A percentile compares a stretch with the other conserved stretches of the same genome.
Evolutionary conservation across 1,140 invertebrate genomes (phyloP).

Genomic region (Apis dorsata): DNA sequence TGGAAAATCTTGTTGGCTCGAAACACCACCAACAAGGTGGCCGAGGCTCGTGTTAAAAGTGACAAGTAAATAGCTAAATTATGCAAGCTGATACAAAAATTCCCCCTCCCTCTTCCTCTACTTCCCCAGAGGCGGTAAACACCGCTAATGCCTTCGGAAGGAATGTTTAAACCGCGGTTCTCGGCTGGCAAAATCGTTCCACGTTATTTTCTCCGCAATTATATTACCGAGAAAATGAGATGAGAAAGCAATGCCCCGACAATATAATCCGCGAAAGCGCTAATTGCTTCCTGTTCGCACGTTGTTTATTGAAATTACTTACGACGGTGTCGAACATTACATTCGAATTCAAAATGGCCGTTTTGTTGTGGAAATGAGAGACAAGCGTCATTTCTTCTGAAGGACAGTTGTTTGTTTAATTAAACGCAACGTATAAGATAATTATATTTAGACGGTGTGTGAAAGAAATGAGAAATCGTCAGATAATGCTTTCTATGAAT

Average conservation of each 20-base stretch:
- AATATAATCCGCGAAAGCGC: constrained; percentile 65
- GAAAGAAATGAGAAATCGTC: too few species aligned
- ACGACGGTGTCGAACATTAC: background rate
- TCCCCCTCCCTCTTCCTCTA: background rate
- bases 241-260: constrained; percentile 60
- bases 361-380: too few species aligned
- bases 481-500: too few species aligned
- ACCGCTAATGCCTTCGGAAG: constrained; percentile 40
- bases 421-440: too few species aligned
- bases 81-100: constrained; percentile 50
- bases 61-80: constrained; percentile 49
- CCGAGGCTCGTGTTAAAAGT: background rate
- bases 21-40: background rate
- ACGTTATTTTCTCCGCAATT: constrained; percentile 67
- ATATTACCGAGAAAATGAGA: constrained; percentile 66
- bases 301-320: constrained; percentile 48
- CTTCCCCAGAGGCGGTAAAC: constrained; percentile 4
- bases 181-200: constrained; percentile 51
- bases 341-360: too few species aligned
- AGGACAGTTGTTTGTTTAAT: too few species aligned
- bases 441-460: too few species aligned
- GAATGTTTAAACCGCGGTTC: constrained; percentile 47
- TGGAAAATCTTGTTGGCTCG: background rate
- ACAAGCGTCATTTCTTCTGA: too few species aligned
- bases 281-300: constrained; percentile 66